A percentile compares a stretch with the other conserved stretches of the same genome.
These are phyloP conservation scores for Myripristis murdjan DNA, from an alignment of 2,797 vertebrate species.

Conservation along the genomic window DNA sequence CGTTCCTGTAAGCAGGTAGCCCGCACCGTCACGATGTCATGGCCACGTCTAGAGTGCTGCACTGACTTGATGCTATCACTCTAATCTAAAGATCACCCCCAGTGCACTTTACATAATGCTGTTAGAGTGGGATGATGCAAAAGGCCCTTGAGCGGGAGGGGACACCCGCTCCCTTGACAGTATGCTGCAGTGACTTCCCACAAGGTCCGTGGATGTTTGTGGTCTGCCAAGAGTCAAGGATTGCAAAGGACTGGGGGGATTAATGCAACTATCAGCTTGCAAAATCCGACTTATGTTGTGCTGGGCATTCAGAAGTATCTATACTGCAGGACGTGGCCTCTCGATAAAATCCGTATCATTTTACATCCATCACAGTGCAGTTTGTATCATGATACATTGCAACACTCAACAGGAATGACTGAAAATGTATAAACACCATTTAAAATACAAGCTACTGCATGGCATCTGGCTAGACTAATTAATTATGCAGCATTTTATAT, in stretches of 20 bases:
- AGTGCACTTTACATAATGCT: constrained; percentile 52
- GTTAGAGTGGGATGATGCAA: constrained; percentile 27
- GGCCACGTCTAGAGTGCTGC: not conserved
- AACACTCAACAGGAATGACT: too few species aligned
- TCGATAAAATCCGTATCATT: too few species aligned
- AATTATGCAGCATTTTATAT: too few species aligned
- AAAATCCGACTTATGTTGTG: too few species aligned
- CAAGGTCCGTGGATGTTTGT: not conserved
- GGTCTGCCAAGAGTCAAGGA: not conserved
- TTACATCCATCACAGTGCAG: too few species aligned
- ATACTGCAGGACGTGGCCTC: too few species aligned
- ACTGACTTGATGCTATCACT: constrained; percentile 26
- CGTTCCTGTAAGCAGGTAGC: not conserved
- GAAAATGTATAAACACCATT: too few species aligned
- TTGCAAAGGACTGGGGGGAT: not conserved
- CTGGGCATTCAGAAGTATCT: too few species aligned
- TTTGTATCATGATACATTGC: too few species aligned
- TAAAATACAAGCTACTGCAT: too few species aligned
- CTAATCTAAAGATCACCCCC: constrained; percentile 49
- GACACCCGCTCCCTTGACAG: constrained; percentile 1
- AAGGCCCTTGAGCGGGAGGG: not conserved
- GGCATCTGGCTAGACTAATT: too few species aligned
- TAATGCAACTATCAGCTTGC: not conserved
- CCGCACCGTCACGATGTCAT: not conserved
- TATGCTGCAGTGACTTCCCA: not conserved